These are phyloP conservation scores for Pyrgilauda ruficollis DNA, from an alignment of 2,113 vertebrate genomes.

Conservation along the genomic window DNA sequence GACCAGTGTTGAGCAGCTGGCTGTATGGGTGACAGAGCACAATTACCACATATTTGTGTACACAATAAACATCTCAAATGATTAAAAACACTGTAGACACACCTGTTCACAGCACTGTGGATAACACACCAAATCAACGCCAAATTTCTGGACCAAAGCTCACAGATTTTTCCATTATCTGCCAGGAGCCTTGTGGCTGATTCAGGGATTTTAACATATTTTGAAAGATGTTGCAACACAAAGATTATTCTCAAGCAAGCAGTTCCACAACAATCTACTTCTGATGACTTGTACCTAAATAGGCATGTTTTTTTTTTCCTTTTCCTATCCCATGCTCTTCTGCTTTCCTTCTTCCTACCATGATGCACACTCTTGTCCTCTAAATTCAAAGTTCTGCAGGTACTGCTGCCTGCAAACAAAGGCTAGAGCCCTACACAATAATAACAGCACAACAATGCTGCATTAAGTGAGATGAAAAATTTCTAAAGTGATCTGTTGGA, in stretches of 20 bases:
- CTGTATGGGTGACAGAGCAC: not conserved
- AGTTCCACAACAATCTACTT: not conserved
- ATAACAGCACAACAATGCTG: not conserved
- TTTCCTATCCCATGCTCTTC: not conserved
- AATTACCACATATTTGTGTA: not conserved
- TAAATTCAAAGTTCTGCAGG: not conserved
- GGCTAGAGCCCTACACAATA: not conserved
- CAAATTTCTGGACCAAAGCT: not conserved
- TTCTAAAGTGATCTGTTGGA: not conserved
- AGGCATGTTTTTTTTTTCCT: rapidly evolving
- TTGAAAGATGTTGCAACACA: not conserved
- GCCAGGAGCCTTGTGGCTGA: rapidly evolving
- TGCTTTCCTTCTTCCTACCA: not conserved
- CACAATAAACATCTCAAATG: not conserved
- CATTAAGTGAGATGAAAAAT: not conserved
- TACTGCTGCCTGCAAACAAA: not conserved
- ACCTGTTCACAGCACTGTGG: not conserved
- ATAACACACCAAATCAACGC: not conserved
- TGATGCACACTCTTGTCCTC: not conserved
- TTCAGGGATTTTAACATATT: not conserved
- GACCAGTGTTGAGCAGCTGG: not conserved
- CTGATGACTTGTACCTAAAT: not conserved
- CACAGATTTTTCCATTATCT: not conserved
- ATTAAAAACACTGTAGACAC: not conserved
- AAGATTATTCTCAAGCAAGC: not conserved